Conservation (phyloP, 2,888 invertebrate genomes). For the Drosophila stalkeri region DNA sequence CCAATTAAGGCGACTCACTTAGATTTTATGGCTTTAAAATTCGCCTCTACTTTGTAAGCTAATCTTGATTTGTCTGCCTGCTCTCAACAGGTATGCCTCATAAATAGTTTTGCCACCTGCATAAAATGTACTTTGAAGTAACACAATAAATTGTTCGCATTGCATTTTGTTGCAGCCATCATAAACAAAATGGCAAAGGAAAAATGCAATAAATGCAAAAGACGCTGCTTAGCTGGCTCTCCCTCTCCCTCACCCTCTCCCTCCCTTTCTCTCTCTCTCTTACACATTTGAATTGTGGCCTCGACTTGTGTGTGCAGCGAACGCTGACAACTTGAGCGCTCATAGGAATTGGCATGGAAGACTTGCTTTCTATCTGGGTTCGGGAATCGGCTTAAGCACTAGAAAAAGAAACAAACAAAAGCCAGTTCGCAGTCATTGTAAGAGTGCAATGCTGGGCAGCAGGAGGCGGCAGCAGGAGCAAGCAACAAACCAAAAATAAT, state of each 20-base stretch:
- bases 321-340: constrained; percentile 74
- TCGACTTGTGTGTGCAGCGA: constrained; percentile 29
- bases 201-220: constrained; percentile 58
- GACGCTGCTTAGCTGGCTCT: background rate
- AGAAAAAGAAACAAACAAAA: constrained; percentile 76
- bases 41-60: background rate
- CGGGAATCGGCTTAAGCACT: constrained; percentile 76
- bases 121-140: constrained; percentile 20
- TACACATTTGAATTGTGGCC: constrained; percentile 78
- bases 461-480: constrained; percentile 19
- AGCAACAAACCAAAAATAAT: constrained; percentile 81
- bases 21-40: background rate
- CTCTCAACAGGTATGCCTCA: background rate
- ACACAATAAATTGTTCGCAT: constrained; percentile 57
- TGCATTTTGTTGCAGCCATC: constrained; percentile 64
- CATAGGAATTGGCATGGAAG: constrained; percentile 67
- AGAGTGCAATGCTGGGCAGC: constrained; percentile 28
- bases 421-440: constrained; percentile 74
- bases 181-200: constrained; percentile 68
- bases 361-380: background rate
- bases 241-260: background rate
- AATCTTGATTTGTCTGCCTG: background rate
- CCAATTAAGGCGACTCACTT: constrained; percentile 4
- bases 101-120: background rate
- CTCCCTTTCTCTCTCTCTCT: background rate